Evolutionary conservation across 2,888 invertebrate species (phyloP).

Genomic region (Hyalella azteca): DNA sequence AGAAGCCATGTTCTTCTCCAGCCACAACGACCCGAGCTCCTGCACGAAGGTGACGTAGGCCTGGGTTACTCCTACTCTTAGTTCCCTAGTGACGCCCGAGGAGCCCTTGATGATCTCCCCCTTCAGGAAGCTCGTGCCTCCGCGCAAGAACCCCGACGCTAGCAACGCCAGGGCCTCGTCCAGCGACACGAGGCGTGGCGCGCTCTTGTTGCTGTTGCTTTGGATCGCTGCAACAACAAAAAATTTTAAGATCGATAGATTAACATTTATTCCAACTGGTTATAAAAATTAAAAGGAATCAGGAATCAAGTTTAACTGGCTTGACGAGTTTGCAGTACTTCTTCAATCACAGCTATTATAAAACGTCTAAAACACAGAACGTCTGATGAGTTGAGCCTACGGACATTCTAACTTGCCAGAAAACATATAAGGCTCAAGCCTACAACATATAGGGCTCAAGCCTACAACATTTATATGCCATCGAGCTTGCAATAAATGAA

Average conservation of each 20-base stretch:
- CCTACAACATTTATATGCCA: too few relatives aligned
- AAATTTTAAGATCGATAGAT: background rate
- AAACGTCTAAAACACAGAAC: too few relatives aligned
- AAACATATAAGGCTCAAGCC: too few relatives aligned
- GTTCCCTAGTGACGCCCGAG: conserved; percentile 91
- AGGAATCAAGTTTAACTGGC: too few relatives aligned
- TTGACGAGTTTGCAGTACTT: too few relatives aligned
- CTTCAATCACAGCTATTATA: too few relatives aligned
- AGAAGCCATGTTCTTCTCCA: conserved; percentile 86
- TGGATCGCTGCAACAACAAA: conserved; percentile 7
- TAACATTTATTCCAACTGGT: background rate
- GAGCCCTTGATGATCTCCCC: conserved; percentile 95
- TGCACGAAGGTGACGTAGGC: conserved; percentile 95
- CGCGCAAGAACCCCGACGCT: conserved; percentile 91
- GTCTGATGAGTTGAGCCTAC: too few relatives aligned
- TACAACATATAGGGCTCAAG: too few relatives aligned
- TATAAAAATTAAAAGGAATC: background rate
- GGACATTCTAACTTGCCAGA: too few relatives aligned
- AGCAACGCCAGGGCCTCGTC: conserved; percentile 91
- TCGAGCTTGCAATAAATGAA: too few relatives aligned
- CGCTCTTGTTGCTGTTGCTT: conserved; percentile 59
- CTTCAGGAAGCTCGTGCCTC: conserved; percentile 92
- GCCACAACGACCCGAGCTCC: conserved; percentile 91
- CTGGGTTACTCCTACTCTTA: conserved; percentile 97
- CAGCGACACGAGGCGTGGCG: conserved; percentile 74